Base-by-base conservation (phyloP, 2,113 vertebrate species). In the Pelecanus crispus region DNA sequence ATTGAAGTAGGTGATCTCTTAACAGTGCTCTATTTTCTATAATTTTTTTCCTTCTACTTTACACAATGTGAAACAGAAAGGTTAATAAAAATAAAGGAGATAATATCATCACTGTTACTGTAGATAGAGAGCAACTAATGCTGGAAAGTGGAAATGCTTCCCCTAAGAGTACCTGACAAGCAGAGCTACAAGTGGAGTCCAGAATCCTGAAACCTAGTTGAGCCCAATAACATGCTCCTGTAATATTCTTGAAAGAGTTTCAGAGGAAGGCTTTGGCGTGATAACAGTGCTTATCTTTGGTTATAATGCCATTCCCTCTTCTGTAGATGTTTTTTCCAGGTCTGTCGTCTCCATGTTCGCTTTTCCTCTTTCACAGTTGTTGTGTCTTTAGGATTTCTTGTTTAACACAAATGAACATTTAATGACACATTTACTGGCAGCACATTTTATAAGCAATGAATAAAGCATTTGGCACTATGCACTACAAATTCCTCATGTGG, bases 341-440 rank as follows among this genome's bases (percentile, higher is more conserved):
- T 6, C 45, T 66, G 17, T 78, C 0, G 0, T 44, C 29, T 65
- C 71, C 61, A 29, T 13, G 2, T 44, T 78, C 25, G 81, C 17
- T 58, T 38, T 21, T 86, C 11, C n/a, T 71, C 50, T 81, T 92
- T 81, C 61, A 36, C 21, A 53, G 73, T 25, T 56, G 14, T 44
- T 83, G 15, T 32, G 17, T 75, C 66, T 91, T 74, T 44, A 86
- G 78, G 59, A 67, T 93, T 66, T 87, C 70, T 88, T 81, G 17
- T 95, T 91, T 53, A 92, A 93, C 19, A 70, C 17, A 58, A 78
- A 84, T 9, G 53, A 77, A 28, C 21, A 19, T 45, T 74, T 71
- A 81, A 70, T 40, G 21, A 66, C 87, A 84, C 28, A 16, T 36
- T 65, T 53, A 73, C 31, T 52, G 59, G 34, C 78, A 74, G 50